Evolutionary conservation across 2,888 invertebrate genomes (phyloP).

Genomic region (Caenorhabditis angaria): DNA sequence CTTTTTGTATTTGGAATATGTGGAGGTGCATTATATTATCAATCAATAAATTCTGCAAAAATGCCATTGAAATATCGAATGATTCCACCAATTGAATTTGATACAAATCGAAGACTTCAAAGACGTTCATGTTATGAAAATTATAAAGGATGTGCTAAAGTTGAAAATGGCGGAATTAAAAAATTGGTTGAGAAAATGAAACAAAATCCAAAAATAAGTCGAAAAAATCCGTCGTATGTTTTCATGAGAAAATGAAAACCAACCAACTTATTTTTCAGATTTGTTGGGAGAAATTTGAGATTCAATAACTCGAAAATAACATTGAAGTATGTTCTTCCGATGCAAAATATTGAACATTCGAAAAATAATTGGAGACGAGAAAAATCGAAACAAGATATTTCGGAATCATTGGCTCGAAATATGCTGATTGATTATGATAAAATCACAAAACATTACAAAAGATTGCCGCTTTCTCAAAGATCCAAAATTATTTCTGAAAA

Average conservation of each 20-base stretch:
- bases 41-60: background rate
- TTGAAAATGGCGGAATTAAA: background rate
- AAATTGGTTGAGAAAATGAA: background rate
- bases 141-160: background rate
- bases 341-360: background rate
- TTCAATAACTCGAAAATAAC: background rate
- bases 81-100: background rate
- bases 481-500: too few relatives aligned
- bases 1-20: background rate
- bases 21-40: background rate
- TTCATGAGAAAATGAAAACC: background rate
- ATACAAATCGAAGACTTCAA: background rate
- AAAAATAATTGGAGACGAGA: background rate
- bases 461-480: background rate
- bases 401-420: background rate
- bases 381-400: background rate
- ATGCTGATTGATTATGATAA: background rate
- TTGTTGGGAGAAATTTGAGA: background rate
- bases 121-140: background rate
- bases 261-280: background rate
- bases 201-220: background rate
- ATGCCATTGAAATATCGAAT: background rate
- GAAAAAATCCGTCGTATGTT: background rate
- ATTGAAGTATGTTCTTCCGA: background rate
- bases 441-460: background rate